Base-by-base conservation (phyloP, 1,140 invertebrate species). In the Lepidurus apus region DNA sequence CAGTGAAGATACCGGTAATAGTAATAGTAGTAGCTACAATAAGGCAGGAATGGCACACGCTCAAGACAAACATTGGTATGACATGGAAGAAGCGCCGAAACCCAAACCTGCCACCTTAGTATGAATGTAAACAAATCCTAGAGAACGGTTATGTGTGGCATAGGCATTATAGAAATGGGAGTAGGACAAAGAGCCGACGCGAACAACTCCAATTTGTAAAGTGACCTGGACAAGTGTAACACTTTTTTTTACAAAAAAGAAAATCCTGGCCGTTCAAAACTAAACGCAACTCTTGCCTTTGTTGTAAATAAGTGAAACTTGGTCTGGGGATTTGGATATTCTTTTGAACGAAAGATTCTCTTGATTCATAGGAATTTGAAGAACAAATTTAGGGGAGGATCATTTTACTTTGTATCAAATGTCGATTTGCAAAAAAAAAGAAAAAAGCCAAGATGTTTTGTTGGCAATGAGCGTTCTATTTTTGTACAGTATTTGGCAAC, bases 1-100 rank as follows among this genome's bases (percentile, higher is more conserved):
- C 10, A 34, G 73, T 77, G 74, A 47, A 75, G 42, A 79, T 79
- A 77, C 73, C 21, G 43, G 77, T 79, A 78, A 45, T 42, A 73
- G 77, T 79, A 78, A 45, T n/a, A 75, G 74, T 34, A 44, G 65
- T 43, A 47, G 76, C 34, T 76, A 42, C 43, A 65, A 76, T 79
- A 79, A 43, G 24, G 44, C 53, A 53, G 53, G 47, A 43, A 45
- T 47, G 74, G 26, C 53, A 43, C 53, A 74, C 43, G 6, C 17
- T 7, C 21, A 53, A 77, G 43, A 43, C 24, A 47, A 13, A 34
- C 34, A 34, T 34, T 34, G 26, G 26, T 44, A 45, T 17, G 76
- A 77, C 44, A n/a, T 53, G 26, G 47, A 43, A 7, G 76, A 77
- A 24, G 4, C 43, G 17, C 47, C 43, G 13, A 53, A 77, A 6